phyloP scores from a whole-genome alignment of 2,797 vertebrate genomes.

The Falco biarmicus region DNA sequence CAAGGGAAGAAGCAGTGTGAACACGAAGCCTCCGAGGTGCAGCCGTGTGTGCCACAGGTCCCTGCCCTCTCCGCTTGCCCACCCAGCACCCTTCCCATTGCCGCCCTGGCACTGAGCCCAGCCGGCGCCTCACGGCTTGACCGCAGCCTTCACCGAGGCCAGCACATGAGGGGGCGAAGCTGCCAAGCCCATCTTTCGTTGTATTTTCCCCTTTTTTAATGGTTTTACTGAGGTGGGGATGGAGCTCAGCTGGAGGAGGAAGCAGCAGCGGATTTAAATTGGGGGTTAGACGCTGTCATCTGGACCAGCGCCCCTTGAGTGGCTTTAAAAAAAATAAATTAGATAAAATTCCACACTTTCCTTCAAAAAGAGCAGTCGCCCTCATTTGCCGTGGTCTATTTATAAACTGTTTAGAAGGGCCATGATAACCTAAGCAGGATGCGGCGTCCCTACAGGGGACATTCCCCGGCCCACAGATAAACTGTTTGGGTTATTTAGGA shows the following conservation, averaged over 20 bases:
- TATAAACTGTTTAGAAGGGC: slow-evolving; percentile 62
- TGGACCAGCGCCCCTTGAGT: fast-evolving
- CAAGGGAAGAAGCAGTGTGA: neutral
- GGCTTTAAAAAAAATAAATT: neutral
- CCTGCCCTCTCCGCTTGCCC: neutral
- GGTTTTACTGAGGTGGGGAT: neutral
- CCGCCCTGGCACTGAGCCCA: neutral
- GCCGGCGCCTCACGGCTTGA: fast-evolving
- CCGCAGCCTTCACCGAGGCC: fast-evolving
- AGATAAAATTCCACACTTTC: neutral
- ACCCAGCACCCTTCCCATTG: neutral
- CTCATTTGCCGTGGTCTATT: slow-evolving; percentile 12
- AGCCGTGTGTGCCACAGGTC: fast-evolving
- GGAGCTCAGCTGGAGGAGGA: neutral
- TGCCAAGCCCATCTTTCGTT: neutral
- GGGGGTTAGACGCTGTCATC: neutral
- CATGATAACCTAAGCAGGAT: slow-evolving; percentile 17
- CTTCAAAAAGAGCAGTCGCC: neutral
- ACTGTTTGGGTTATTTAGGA: slow-evolving; percentile 58
- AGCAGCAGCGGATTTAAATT: fast-evolving
- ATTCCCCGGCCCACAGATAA: neutral
- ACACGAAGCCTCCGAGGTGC: fast-evolving
- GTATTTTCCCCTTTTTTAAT: neutral
- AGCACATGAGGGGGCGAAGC: neutral
- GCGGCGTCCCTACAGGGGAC: neutral